Conservation (phyloP, 2,888 invertebrate genomes). For the Drosophila helvetica region DNA sequence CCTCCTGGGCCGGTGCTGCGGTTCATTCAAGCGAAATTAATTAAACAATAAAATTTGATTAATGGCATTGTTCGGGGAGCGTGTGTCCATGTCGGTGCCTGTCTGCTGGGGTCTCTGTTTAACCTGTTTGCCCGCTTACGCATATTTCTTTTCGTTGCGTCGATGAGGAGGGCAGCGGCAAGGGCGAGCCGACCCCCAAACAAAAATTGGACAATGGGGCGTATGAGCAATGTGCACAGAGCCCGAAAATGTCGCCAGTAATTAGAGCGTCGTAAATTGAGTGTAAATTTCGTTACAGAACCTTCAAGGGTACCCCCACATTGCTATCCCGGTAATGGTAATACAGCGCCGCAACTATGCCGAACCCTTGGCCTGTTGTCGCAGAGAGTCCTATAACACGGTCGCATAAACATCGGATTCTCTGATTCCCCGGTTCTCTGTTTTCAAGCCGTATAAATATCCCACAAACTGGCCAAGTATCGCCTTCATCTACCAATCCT, state of each 20-base stretch:
- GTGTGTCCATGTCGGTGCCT: slow-evolving; percentile 21
- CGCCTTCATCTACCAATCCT: too few relatives aligned
- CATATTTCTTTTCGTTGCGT: slow-evolving; percentile 8
- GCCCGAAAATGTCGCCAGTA: slow-evolving; percentile 38
- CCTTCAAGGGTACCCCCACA: too few relatives aligned
- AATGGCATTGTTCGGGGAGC: slow-evolving; percentile 57
- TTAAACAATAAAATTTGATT: slow-evolving; percentile 80
- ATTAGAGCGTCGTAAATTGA: slow-evolving; percentile 44
- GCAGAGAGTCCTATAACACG: too few relatives aligned
- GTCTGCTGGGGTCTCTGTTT: slow-evolving; percentile 19
- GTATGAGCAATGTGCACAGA: slow-evolving; percentile 47
- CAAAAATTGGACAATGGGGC: slow-evolving; percentile 46
- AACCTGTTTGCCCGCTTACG: slow-evolving; percentile 42
- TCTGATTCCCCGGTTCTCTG: too few relatives aligned
- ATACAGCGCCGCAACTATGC: too few relatives aligned
- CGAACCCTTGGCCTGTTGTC: too few relatives aligned
- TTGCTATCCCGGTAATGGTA: too few relatives aligned
- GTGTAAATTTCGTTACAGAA: slow-evolving; percentile 21
- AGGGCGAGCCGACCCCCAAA: slow-evolving; percentile 13
- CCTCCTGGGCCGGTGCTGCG: slow-evolving; percentile 22
- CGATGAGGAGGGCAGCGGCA: neutral
- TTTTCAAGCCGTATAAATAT: too few relatives aligned
- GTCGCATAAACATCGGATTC: too few relatives aligned
- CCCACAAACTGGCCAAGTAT: too few relatives aligned
- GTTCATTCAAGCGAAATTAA: slow-evolving; percentile 76